Percentiles rank a stretch among this genome's conserved stretches.
Evolutionary conservation across 2,113 vertebrate species (phyloP).

Genomic region (Globicephala melas): DNA sequence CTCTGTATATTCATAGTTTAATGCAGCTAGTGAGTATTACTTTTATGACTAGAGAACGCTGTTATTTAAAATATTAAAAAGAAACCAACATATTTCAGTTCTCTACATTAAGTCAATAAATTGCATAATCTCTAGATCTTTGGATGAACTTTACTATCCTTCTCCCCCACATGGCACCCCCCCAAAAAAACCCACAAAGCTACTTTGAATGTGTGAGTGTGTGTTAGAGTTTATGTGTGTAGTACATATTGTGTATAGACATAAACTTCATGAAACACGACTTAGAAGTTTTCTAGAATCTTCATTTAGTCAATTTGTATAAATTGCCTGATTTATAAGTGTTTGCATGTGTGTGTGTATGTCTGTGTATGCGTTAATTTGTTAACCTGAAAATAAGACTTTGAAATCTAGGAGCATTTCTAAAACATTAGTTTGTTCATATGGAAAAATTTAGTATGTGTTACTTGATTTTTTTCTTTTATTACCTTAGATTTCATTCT

Average conservation of each 20-base stretch:
- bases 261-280: neutral
- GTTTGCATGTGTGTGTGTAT: neutral
- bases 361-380: neutral
- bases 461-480: neutral
- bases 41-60: neutral
- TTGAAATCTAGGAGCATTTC: neutral
- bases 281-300: neutral
- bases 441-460: neutral
- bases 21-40: neutral
- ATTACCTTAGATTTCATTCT: slow-evolving; percentile 25
- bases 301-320: neutral
- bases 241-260: neutral
- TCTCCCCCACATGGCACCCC: accelerated
- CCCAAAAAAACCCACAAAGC: neutral
- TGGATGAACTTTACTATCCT: neutral
- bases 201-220: neutral
- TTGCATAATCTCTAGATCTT: neutral
- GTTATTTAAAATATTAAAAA: neutral
- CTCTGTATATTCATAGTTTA: neutral
- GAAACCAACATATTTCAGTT: neutral
- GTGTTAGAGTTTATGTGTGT: neutral
- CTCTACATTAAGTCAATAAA: neutral
- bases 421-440: neutral
- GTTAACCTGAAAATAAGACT: neutral
- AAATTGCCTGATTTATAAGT: neutral